Percentiles rank a stretch among this genome's conserved stretches.
phyloP scores from a whole-genome alignment of 2,888 invertebrate genomes.

The Rhopalosiphum nymphaeae region DNA sequence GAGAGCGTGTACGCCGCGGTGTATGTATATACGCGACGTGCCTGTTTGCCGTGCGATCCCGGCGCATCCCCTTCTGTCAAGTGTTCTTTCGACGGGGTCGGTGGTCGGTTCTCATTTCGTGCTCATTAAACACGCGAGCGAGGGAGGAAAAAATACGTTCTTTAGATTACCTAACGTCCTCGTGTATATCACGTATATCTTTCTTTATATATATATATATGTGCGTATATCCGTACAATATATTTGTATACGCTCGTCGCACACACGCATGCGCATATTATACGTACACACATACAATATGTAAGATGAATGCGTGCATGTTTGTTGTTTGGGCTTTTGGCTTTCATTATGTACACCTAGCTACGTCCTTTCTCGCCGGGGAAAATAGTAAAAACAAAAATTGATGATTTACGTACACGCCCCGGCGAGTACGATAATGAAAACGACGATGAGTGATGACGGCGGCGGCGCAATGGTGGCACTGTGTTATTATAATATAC shows the following conservation, averaged over 20 bases:
- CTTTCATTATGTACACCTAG: background rate
- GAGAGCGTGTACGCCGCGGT: background rate
- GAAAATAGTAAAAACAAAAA: slow-evolving; percentile 21
- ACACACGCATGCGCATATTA: background rate
- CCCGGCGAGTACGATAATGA: background rate
- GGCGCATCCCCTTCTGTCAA: background rate
- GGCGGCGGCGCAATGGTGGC: no score
- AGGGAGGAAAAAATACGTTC: background rate
- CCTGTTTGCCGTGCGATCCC: background rate
- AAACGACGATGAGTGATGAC: background rate
- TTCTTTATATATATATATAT: background rate
- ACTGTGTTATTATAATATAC: background rate
- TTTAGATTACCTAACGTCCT: slow-evolving; percentile 19
- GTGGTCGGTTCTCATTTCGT: slow-evolving; percentile 27
- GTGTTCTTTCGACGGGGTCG: slow-evolving; percentile 19
- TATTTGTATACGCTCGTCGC: background rate
- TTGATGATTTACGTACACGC: slow-evolving; percentile 7
- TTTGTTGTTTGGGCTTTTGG: background rate
- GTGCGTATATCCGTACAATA: background rate
- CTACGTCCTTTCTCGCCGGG: background rate
- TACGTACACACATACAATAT: background rate
- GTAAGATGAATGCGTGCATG: background rate
- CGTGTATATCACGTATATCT: background rate
- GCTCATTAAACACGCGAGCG: slow-evolving; percentile 28
- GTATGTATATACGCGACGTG: background rate